Conservation (phyloP, 2,888 invertebrate species). For the Aquatica leii region DNA sequence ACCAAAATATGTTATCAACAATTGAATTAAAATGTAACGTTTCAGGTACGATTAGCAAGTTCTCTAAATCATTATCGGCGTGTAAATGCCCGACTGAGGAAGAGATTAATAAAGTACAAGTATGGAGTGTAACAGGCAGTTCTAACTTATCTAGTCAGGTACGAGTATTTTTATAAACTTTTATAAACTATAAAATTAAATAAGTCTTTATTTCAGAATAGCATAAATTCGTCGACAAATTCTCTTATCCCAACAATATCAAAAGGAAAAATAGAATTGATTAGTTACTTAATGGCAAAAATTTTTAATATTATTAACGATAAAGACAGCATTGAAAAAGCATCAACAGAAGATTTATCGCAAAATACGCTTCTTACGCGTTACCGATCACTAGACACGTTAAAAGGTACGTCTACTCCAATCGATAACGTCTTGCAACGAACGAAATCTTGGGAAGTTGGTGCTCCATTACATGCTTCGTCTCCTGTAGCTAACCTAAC, state of each 20-base stretch:
- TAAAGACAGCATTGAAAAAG: not conserved
- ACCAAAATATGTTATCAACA: not conserved
- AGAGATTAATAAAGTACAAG: constrained; percentile 5
- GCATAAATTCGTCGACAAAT: constrained; percentile 10
- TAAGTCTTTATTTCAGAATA: constrained; percentile 10
- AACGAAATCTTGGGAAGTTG: constrained; percentile 16
- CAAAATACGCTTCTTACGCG: not conserved
- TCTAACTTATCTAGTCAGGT: too few relatives aligned
- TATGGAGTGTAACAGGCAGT: constrained; percentile 9
- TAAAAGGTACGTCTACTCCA: not conserved
- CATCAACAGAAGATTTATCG: not conserved
- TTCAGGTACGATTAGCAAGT: constrained; percentile 9
- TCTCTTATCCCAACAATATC: constrained; percentile 16
- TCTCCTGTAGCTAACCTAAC: constrained; percentile 12
- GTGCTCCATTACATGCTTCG: constrained; percentile 14
- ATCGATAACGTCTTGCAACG: not conserved
- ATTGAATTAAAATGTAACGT: not conserved
- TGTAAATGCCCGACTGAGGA: constrained; percentile 16
- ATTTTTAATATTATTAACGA: constrained; percentile 8
- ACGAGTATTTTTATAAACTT: too few relatives aligned
- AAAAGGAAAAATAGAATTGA: constrained; percentile 5
- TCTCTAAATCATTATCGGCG: not conserved
- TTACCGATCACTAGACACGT: constrained; percentile 17
- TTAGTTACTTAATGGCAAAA: not conserved
- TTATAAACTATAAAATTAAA: not conserved